Percentiles rank a stretch among this genome's conserved stretches.
Conservation (phyloP, 2,797 vertebrate genomes). For the Chaetophractus vellerosus region DNA sequence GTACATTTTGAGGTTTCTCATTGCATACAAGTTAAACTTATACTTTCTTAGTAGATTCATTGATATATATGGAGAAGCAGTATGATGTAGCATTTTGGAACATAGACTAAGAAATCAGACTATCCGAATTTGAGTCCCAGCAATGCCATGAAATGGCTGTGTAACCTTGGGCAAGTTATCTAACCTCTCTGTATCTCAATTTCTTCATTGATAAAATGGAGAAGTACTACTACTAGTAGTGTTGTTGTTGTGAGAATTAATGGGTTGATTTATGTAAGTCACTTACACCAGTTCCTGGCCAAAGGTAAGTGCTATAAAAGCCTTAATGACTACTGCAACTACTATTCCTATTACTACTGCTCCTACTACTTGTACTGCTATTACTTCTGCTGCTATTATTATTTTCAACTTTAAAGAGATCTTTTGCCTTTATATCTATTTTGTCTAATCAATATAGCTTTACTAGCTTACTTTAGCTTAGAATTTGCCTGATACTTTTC, state of each 20-base stretch:
- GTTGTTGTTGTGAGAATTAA: background rate
- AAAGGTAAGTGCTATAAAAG: background rate
- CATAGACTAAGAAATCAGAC: background rate
- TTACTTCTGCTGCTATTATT: background rate
- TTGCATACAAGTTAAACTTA: background rate
- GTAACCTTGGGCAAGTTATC: background rate
- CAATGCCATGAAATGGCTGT: fast-evolving
- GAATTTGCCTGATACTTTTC: background rate
- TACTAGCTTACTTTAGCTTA: background rate
- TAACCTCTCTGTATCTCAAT: too few relatives aligned
- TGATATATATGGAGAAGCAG: background rate
- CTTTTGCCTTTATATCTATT: background rate
- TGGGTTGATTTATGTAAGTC: background rate
- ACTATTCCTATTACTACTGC: background rate
- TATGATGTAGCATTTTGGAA: background rate
- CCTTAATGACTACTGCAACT: background rate
- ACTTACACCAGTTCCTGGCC: background rate
- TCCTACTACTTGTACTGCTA: background rate
- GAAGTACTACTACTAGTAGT: background rate
- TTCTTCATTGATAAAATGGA: background rate
- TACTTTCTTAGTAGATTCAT: background rate
- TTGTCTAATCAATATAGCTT: background rate
- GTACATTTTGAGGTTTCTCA: background rate
- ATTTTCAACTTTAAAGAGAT: background rate
- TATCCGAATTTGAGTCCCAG: background rate